Conservation (phyloP, 2,113 vertebrate species). For the Conger conger region DNA sequence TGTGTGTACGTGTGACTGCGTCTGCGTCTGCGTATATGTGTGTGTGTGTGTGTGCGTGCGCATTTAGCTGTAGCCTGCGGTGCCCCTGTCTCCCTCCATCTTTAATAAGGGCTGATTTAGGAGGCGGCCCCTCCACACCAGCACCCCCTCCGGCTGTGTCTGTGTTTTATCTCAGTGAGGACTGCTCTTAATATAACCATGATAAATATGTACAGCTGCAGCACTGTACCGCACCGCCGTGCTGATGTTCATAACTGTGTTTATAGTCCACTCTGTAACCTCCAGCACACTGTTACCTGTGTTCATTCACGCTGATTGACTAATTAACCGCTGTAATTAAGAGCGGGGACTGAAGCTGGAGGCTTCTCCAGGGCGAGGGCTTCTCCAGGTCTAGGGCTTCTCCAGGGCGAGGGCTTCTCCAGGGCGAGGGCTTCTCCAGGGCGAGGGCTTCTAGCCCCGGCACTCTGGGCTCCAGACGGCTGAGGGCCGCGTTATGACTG, state of each 20-base stretch:
- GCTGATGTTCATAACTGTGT: background rate
- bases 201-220: constrained; percentile 43
- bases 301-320: background rate
- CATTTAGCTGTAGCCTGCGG: constrained; percentile 25
- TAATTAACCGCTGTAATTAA: background rate
- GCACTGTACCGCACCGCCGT: constrained; percentile 13
- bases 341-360: background rate
- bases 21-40: too few relatives aligned
- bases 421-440: background rate
- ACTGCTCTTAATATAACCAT: constrained; percentile 19
- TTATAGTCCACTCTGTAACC: background rate
- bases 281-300: background rate
- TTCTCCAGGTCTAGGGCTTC: background rate
- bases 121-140: constrained; percentile 37
- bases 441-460: background rate
- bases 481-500: too few relatives aligned
- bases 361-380: background rate
- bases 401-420: background rate
- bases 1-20: too few relatives aligned
- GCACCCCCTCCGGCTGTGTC: constrained; percentile 39
- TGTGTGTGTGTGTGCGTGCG: too few relatives aligned
- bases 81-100: constrained; percentile 27
- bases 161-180: constrained; percentile 45
- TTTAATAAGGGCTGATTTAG: constrained; percentile 49
- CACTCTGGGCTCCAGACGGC: too few relatives aligned